A percentile compares a stretch with the other conserved stretches of the same genome.
Evolutionary conservation across 2,797 vertebrate genomes (phyloP).

Genomic region (Emys orbicularis): DNA sequence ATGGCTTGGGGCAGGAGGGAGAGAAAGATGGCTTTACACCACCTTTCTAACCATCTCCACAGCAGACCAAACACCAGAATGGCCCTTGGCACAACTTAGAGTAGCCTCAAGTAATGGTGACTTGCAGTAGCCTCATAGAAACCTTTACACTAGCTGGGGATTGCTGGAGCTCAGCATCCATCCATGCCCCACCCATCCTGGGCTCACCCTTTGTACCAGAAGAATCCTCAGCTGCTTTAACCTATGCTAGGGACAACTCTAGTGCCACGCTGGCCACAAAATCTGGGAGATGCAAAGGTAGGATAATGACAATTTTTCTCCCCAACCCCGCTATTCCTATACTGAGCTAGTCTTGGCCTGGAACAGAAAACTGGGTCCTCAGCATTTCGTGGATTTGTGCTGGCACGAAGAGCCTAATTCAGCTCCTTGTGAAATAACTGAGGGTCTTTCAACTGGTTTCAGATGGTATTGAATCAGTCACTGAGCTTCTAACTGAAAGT

Average conservation of each 20-base stretch:
- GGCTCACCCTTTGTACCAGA: background rate
- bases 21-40: background rate
- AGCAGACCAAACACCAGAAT: background rate
- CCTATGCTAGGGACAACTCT: background rate
- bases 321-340: background rate
- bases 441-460: background rate
- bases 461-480: background rate
- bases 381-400: conserved; percentile 1
- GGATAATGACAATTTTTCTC: background rate
- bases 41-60: background rate
- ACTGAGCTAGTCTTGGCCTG: background rate
- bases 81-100: background rate
- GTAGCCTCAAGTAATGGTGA: background rate
- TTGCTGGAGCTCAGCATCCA: background rate
- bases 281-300: background rate
- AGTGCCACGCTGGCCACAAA: background rate
- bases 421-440: background rate
- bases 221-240: background rate
- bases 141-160: background rate
- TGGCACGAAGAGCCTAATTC: background rate
- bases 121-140: background rate
- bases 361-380: background rate
- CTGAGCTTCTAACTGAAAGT: background rate
- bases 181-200: background rate
- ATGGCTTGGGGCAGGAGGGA: background rate